Percentiles rank a stretch among this genome's conserved stretches.
phyloP scores from a whole-genome alignment of 2,113 vertebrate genomes.

The Heterotilapia buettikoferi region DNA sequence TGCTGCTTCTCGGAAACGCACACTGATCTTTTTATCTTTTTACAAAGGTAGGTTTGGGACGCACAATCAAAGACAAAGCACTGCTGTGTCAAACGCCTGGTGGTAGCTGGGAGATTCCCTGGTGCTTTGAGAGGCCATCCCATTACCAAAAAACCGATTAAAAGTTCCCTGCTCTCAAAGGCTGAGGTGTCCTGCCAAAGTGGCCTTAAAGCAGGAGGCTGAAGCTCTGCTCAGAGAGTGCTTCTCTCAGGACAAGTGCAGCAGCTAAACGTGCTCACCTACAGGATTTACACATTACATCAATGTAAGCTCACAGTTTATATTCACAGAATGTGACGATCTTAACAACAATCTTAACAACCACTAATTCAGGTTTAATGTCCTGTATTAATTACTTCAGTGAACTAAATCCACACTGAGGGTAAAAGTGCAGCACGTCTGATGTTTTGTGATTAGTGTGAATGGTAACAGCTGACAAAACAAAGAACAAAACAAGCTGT shows the following conservation, averaged over 20 bases:
- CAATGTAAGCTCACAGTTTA: not conserved
- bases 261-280: not conserved
- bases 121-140: not conserved
- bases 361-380: not conserved
- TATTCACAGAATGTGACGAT: not conserved
- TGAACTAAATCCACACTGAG: not conserved
- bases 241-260: not conserved
- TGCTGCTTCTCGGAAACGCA: not conserved
- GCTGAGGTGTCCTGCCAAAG: slow-evolving; percentile 11
- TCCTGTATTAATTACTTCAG: not conserved
- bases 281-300: not conserved
- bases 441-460: not conserved
- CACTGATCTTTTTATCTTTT: slow-evolving; percentile 21
- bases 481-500: not conserved
- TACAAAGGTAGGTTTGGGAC: not conserved
- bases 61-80: not conserved
- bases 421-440: not conserved
- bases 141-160: slow-evolving; percentile 11
- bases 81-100: not conserved
- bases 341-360: not conserved
- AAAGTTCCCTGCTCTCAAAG: not conserved
- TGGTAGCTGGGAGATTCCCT: not conserved
- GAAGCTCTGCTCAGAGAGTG: not conserved
- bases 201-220: not conserved
- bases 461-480: not conserved